phyloP scores from a whole-genome alignment of 2,888 invertebrate genomes.

The Eristalis arbustorum region DNA sequence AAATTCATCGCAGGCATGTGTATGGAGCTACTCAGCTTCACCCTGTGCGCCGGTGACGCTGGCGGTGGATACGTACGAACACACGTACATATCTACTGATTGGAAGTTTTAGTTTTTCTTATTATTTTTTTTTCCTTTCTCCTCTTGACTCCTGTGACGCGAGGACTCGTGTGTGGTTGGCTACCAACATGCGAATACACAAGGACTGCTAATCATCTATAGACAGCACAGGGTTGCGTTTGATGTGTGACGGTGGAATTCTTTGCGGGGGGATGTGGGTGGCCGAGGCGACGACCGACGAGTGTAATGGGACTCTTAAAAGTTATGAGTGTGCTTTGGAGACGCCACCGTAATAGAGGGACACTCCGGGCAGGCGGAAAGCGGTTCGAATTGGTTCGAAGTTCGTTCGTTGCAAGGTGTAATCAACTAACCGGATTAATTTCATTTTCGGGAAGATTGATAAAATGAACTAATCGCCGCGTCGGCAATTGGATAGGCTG shows the following conservation, averaged over 20 bases:
- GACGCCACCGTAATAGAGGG: constrained; percentile 7
- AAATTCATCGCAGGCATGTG: constrained; percentile 54
- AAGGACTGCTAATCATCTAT: constrained; percentile 11
- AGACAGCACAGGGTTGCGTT: not conserved
- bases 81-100: constrained; percentile 16
- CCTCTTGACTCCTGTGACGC: constrained; percentile 16
- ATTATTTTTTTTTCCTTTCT: constrained; percentile 4
- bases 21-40: constrained; percentile 47
- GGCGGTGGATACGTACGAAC: not conserved
- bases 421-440: constrained; percentile 30
- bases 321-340: constrained; percentile 30
- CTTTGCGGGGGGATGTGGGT: not conserved
- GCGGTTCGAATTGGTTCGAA: no score
- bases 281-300: not conserved
- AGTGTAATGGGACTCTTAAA: constrained; percentile 11
- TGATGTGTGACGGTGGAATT: constrained; percentile 21
- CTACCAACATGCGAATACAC: constrained; percentile 12
- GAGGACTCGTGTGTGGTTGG: constrained; percentile 2
- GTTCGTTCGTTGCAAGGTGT: not conserved
- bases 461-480: constrained; percentile 7
- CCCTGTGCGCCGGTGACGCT: not conserved
- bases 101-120: constrained; percentile 3
- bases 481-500: not conserved
- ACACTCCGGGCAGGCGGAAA: not conserved
- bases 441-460: constrained; percentile 17